These are phyloP conservation scores for Teleogryllus occipitalis DNA, from an alignment of 1,140 invertebrate genomes.

Conservation along the genomic window DNA sequence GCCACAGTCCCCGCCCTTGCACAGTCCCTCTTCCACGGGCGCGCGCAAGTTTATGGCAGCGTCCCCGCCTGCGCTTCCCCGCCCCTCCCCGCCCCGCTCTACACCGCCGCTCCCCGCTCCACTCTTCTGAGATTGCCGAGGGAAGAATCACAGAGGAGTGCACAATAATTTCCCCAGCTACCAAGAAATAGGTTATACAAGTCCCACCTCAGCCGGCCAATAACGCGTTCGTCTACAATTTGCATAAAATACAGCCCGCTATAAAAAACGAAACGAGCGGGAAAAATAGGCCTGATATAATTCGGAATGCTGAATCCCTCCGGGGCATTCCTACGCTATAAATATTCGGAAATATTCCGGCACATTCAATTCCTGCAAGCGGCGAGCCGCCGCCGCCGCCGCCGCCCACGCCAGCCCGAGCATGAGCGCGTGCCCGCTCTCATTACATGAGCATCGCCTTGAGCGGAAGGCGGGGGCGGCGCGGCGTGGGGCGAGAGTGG, in stretches of 20 bases:
- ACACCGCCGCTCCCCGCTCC: not conserved
- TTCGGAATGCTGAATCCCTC: not conserved
- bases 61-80: too few relatives aligned
- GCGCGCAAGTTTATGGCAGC: too few relatives aligned
- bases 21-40: too few relatives aligned
- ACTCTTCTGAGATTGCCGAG: not conserved
- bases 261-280: not conserved
- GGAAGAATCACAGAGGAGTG: not conserved
- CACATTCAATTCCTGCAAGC: too few relatives aligned
- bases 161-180: slow-evolving; percentile 4
- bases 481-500: too few relatives aligned
- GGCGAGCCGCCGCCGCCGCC: too few relatives aligned
- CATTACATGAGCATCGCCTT: too few relatives aligned
- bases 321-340: not conserved
- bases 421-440: too few relatives aligned
- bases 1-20: too few relatives aligned
- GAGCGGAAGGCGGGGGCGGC: too few relatives aligned
- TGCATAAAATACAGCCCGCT: not conserved
- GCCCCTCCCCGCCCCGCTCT: too few relatives aligned
- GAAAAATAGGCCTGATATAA: not conserved
- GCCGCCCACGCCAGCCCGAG: too few relatives aligned
- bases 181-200: not conserved
- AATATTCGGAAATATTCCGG: not conserved
- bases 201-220: not conserved
- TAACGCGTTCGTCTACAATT: not conserved